Conservation (phyloP, 2,888 invertebrate species). For the Ichneumon xanthorius region DNA sequence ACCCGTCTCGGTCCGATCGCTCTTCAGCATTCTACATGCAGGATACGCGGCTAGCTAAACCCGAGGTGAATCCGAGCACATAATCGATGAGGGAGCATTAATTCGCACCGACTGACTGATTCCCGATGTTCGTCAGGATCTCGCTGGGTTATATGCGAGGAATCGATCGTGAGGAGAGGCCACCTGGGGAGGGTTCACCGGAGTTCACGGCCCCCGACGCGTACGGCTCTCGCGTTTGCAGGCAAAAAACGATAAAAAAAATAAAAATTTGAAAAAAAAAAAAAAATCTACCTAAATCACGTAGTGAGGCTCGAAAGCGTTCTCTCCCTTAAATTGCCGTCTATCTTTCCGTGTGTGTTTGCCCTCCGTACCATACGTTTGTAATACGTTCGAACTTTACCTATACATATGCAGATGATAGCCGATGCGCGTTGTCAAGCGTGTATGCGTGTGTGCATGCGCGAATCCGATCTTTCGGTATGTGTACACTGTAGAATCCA, state of each 20-base stretch:
- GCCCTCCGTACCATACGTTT: slow-evolving; percentile 52
- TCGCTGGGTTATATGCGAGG: slow-evolving; percentile 1
- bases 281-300: slow-evolving; percentile 80
- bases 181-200: slow-evolving; percentile 74
- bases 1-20: slow-evolving; percentile 39
- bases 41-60: slow-evolving; percentile 24
- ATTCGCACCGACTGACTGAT: slow-evolving; percentile 82
- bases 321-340: slow-evolving; percentile 66
- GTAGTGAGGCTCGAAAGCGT: slow-evolving; percentile 69
- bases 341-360: slow-evolving; percentile 58
- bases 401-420: slow-evolving; percentile 6
- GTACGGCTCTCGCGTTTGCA: slow-evolving; percentile 42
- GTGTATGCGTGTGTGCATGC: neutral
- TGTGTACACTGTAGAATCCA: slow-evolving; percentile 40
- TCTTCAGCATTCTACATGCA: slow-evolving; percentile 20
- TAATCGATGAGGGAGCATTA: slow-evolving; percentile 83
- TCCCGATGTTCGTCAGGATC: slow-evolving; percentile 76
- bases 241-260: slow-evolving; percentile 44
- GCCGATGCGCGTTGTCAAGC: slow-evolving; percentile 6
- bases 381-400: slow-evolving; percentile 33
- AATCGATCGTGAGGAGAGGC: slow-evolving; percentile 62
- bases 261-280: slow-evolving; percentile 45
- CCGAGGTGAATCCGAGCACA: slow-evolving; percentile 70
- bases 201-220: slow-evolving; percentile 74
- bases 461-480: slow-evolving; percentile 34